Conservation (phyloP, 1,140 invertebrate species). For the Bombus confusus region DNA sequence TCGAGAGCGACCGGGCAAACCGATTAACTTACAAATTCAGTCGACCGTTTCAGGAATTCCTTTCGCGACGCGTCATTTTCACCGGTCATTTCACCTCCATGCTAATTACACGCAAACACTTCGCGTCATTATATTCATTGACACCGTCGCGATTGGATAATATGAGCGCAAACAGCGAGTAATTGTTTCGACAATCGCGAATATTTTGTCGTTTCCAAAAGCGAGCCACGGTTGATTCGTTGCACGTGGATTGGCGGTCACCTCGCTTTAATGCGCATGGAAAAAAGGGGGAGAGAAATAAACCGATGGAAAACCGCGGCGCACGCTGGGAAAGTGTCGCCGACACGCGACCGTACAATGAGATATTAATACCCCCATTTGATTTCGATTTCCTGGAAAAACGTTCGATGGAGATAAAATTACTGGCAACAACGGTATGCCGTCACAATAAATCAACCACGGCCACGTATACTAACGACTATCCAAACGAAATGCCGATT, state of each 20-base stretch:
- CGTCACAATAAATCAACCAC: constrained; percentile 75
- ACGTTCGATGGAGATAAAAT: constrained; percentile 81
- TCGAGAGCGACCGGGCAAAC: too few species aligned
- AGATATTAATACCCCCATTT: constrained; percentile 82
- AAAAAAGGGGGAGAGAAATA: constrained; percentile 75
- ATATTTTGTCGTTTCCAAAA: constrained; percentile 64
- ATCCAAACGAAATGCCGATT: constrained; percentile 53
- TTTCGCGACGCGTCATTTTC: not conserved
- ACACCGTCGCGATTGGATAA: constrained; percentile 62
- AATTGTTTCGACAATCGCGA: constrained; percentile 65
- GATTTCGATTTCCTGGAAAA: constrained; percentile 82
- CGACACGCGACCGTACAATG: constrained; percentile 78
- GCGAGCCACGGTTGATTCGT: constrained; percentile 57
- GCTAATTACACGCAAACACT: constrained; percentile 63
- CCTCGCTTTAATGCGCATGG: constrained; percentile 77
- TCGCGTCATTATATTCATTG: constrained; percentile 58
- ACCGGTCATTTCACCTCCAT: constrained; percentile 27
- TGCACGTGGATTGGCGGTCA: constrained; percentile 53
- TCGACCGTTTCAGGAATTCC: not conserved
- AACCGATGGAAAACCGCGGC: constrained; percentile 77
- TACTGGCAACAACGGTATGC: constrained; percentile 76
- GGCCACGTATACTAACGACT: constrained; percentile 35
- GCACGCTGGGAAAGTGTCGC: constrained; percentile 74
- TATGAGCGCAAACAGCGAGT: constrained; percentile 53
- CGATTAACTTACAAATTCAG: constrained; percentile 24